These are phyloP conservation scores for Helarctos malayanus DNA, from an alignment of 2,797 vertebrate species.

Conservation along the genomic window DNA sequence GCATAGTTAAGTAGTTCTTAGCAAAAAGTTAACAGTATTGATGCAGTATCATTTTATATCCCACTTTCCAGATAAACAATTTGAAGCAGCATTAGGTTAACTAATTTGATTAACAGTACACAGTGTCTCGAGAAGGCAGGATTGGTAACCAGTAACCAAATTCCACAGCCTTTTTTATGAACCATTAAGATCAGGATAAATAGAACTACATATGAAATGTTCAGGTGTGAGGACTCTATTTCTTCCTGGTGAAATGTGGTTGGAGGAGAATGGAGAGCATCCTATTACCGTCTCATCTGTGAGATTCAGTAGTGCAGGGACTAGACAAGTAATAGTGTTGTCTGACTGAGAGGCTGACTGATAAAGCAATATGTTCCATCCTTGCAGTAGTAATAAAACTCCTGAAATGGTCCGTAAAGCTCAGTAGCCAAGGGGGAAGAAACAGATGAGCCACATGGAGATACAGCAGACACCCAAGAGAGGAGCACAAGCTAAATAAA, in stretches of 20 bases:
- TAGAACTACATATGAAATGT: neutral
- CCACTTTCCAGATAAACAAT: neutral
- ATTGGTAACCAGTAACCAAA: neutral
- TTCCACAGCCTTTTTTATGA: neutral
- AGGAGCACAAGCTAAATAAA: conserved; percentile 65
- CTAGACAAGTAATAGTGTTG: conserved; percentile 49
- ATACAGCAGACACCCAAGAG: conserved; percentile 71
- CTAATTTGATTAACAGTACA: neutral
- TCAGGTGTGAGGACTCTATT: neutral
- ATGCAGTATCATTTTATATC: neutral
- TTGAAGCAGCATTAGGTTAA: neutral
- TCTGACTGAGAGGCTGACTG: conserved; percentile 68
- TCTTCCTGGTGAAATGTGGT: conserved; percentile 35
- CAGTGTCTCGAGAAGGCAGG: neutral
- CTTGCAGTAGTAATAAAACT: conserved; percentile 67
- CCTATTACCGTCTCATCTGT: conserved; percentile 2
- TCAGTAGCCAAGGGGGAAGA: conserved; percentile 78
- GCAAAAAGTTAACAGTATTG: neutral
- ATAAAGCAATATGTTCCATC: conserved; percentile 70
- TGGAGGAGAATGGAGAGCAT: conserved; percentile 1
- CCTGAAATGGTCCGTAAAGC: conserved; percentile 69
- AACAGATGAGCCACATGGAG: conserved; percentile 77
- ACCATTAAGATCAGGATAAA: neutral
- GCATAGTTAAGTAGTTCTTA: neutral
- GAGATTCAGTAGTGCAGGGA: conserved; percentile 20